Percentiles rank a stretch among this genome's conserved stretches.
Evolutionary conservation across 2,113 vertebrate genomes (phyloP).

Genomic region (Actenoides lindsayi): DNA sequence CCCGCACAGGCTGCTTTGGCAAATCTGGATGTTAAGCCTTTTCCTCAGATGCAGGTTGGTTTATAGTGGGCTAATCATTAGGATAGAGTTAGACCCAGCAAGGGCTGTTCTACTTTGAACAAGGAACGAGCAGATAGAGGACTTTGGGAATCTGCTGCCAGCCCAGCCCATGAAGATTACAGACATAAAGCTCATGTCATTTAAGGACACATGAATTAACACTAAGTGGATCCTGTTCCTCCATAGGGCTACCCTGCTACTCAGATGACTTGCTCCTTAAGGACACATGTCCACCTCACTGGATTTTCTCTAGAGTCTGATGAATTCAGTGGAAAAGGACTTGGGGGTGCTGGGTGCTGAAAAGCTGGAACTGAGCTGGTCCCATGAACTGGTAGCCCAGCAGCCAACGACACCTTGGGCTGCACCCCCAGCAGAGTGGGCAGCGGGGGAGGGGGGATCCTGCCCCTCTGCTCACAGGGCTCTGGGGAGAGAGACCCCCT

Average conservation of each 20-base stretch:
- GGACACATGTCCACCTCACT: not conserved
- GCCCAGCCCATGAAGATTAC: not conserved
- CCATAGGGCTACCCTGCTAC: not conserved
- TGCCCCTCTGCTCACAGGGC: no score
- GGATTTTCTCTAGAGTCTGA: not conserved
- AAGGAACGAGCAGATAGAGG: not conserved
- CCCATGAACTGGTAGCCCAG: no score
- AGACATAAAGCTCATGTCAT: not conserved
- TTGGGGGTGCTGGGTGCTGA: no score
- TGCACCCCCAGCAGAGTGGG: no score
- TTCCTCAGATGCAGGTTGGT: not conserved
- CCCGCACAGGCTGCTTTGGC: not conserved
- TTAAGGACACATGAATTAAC: not conserved
- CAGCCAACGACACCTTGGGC: no score
- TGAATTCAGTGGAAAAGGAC: no score
- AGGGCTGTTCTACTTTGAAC: not conserved
- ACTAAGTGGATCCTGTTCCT: not conserved
- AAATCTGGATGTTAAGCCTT: not conserved
- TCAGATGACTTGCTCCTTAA: not conserved
- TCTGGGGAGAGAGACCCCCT: no score
- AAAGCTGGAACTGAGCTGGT: no score
- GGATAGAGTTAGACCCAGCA: not conserved
- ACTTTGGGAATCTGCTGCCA: not conserved
- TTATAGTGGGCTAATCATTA: not conserved
- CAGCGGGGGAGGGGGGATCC: no score